Base-by-base conservation (phyloP, 2,888 invertebrate species). In the Synergus umbraculus region DNA sequence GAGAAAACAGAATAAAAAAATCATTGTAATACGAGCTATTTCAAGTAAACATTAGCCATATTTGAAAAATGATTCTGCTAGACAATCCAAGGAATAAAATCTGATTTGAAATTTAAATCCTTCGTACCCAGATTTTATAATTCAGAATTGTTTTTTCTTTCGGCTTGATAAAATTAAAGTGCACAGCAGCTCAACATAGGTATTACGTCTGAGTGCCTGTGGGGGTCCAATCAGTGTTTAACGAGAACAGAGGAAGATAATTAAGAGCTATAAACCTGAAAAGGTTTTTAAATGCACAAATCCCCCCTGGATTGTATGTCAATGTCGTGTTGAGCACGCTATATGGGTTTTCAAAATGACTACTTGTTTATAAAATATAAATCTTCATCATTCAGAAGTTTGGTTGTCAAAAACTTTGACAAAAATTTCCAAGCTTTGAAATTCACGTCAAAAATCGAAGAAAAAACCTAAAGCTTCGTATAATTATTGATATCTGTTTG, bases 181-280 rank as follows among this genome's bases (percentile, higher is more conserved):
- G 12, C 15, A 49, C 49, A 49, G 10, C 12, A 60, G 60, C 60
- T 29, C 13, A 18, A 29, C 3, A 29, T 60, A 22, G 22, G 22
- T 22, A 22, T 60, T 60, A 60, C 22, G 60, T 13, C 63, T 63
- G 63, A 63, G 63, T 63, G 63, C 29, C 63, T 22, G 63, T 13
- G 29, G 63, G 63, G 63, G 63, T 22, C 29, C 63, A 63, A 29
- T 22, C 63, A 58, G 63, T 63, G 12, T 63, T 29, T 63, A 63
- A 63, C 22, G 63, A 63, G 63, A 18, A 13, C 13, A 63, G 63
- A 63, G 29, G 18, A 63, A 29, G 18, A 63, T 63, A 63, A 63
- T 29, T 63, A 13, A 63, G 18, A 63, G 63, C 29, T 29, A 12
- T 60, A 63, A 63, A 63, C 13, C 29, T 63, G 29, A 29, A 63